Conservation (phyloP, 2,113 vertebrate genomes). For the Pontoporia blainvillei region DNA sequence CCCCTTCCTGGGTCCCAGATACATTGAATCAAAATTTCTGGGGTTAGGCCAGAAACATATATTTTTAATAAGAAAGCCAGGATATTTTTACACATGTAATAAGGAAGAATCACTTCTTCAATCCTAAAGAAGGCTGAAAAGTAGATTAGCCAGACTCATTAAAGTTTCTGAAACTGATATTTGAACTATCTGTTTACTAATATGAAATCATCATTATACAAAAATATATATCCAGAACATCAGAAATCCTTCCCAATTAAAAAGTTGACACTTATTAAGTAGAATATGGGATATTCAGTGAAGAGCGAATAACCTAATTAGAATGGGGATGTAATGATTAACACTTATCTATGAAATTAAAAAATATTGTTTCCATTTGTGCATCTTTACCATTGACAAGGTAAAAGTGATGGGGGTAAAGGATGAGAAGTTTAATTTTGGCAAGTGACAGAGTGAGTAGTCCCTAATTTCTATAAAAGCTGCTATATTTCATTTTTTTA, state of each 20-base stretch:
- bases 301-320: neutral
- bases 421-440: neutral
- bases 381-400: neutral
- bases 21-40: neutral
- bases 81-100: neutral
- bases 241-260: neutral
- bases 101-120: neutral
- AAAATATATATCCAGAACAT: neutral
- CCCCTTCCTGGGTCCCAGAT: neutral
- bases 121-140: neutral
- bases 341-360: conserved; percentile 7
- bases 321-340: neutral
- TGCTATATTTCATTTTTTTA: neutral
- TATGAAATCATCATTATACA: neutral
- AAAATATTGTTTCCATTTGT: neutral
- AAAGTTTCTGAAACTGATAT: neutral
- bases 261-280: neutral
- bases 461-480: neutral
- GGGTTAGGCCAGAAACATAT: neutral
- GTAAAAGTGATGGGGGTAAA: neutral
- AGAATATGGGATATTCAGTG: neutral
- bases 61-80: neutral
- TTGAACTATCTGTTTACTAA: neutral
- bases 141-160: neutral
- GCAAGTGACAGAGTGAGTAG: neutral